These are phyloP conservation scores for Lithophane semibrunnea DNA, from an alignment of 2,888 invertebrate species.

Conservation along the genomic window DNA sequence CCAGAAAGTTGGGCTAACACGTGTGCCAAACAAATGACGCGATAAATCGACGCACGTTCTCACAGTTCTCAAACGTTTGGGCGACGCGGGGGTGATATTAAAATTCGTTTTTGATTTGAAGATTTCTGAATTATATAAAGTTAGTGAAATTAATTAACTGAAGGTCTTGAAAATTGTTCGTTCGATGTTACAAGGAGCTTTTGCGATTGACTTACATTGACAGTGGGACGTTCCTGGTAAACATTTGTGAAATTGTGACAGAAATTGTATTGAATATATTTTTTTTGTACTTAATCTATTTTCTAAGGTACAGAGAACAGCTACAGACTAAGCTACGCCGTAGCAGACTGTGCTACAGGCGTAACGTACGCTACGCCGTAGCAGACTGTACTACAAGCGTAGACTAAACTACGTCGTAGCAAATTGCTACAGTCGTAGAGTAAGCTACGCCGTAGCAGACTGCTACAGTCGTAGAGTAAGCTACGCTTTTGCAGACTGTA, in stretches of 20 bases:
- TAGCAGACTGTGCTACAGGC: not conserved
- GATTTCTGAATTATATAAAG: not conserved
- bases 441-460: not conserved
- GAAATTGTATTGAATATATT: not conserved
- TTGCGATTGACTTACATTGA: not conserved
- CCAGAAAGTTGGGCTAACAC: conserved; percentile 29
- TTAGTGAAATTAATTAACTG: not conserved
- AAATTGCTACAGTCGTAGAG: not conserved
- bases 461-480: not conserved
- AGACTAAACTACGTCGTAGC: too few species aligned
- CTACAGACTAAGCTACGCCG: not conserved
- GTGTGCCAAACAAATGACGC: conserved; percentile 20
- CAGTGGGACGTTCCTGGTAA: too few species aligned
- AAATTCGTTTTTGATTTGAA: not conserved
- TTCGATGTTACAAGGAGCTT: not conserved
- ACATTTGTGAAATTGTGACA: not conserved
- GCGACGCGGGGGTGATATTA: not conserved
- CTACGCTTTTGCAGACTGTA: not conserved
- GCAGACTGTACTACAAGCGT: too few species aligned
- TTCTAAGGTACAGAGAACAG: not conserved
- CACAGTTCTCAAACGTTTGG: not conserved
- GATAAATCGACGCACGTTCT: conserved; percentile 5
- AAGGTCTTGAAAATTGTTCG: too few species aligned
- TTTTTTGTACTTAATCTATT: not conserved
- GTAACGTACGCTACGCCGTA: not conserved